phyloP scores from a whole-genome alignment of 2,113 vertebrate species.

The Menura novaehollandiae region DNA sequence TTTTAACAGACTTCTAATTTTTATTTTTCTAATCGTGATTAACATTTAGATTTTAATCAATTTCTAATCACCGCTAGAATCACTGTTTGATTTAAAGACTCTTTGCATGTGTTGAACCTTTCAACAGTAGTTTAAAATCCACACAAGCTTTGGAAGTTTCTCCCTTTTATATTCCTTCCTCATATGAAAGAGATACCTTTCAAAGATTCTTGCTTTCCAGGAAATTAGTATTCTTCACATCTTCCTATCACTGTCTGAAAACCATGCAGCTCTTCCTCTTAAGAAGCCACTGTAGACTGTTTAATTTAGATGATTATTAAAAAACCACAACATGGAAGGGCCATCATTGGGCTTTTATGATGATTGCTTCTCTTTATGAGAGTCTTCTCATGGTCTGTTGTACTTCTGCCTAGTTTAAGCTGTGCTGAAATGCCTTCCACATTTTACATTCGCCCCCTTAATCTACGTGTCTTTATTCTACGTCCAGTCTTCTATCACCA shows the following conservation, averaged over 20 bases:
- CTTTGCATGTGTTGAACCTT: neutral
- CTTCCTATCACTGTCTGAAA: neutral
- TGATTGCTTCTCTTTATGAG: neutral
- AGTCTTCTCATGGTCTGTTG: neutral
- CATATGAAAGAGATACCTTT: neutral
- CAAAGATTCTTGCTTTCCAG: neutral
- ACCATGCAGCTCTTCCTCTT: neutral
- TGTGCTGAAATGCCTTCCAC: neutral
- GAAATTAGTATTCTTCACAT: neutral
- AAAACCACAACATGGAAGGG: neutral
- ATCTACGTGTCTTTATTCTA: neutral
- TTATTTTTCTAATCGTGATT: neutral
- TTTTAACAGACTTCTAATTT: neutral
- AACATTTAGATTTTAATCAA: neutral
- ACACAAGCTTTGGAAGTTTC: neutral
- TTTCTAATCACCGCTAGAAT: neutral
- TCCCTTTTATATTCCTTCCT: neutral
- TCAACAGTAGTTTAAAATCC: neutral
- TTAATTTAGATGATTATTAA: neutral
- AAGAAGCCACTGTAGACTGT: neutral
- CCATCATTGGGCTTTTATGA: neutral
- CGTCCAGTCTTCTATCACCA: neutral
- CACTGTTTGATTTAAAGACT: neutral
- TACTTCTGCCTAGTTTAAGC: neutral
- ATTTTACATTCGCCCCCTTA: neutral